These are phyloP conservation scores for Phoxinus dragarum DNA, from an alignment of 2,797 vertebrate genomes.

Conservation along the genomic window DNA sequence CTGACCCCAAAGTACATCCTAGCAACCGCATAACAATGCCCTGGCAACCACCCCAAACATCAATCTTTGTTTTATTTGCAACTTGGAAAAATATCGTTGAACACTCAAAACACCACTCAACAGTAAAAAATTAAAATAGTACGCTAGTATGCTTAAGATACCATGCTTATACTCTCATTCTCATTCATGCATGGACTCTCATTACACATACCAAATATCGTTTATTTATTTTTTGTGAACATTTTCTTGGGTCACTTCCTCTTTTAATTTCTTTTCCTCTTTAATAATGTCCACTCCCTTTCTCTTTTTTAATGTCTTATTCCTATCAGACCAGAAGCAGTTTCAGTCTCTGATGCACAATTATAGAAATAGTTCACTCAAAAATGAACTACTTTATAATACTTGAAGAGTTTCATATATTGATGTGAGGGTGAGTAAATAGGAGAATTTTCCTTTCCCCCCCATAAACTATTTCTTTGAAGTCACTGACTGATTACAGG, in stretches of 20 bases:
- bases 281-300: not conserved
- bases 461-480: not conserved
- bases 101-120: not conserved
- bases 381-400: not conserved
- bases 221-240: not conserved
- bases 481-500: not conserved
- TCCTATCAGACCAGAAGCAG: not conserved
- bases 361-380: not conserved
- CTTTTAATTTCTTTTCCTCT: constrained; percentile 3
- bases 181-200: too few relatives aligned
- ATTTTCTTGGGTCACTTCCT: not conserved
- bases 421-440: not conserved
- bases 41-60: not conserved
- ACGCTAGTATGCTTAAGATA: not conserved
- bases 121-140: not conserved
- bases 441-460: not conserved
- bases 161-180: constrained; percentile 25
- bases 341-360: not conserved
- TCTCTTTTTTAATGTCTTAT: not conserved
- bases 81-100: too few relatives aligned
- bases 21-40: not conserved
- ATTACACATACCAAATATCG: constrained; percentile 8
- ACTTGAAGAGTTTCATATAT: not conserved
- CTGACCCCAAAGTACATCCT: not conserved
- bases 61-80: too few relatives aligned